Conservation (phyloP, 2,113 vertebrate species). For the Engraulis encrasicolus region DNA sequence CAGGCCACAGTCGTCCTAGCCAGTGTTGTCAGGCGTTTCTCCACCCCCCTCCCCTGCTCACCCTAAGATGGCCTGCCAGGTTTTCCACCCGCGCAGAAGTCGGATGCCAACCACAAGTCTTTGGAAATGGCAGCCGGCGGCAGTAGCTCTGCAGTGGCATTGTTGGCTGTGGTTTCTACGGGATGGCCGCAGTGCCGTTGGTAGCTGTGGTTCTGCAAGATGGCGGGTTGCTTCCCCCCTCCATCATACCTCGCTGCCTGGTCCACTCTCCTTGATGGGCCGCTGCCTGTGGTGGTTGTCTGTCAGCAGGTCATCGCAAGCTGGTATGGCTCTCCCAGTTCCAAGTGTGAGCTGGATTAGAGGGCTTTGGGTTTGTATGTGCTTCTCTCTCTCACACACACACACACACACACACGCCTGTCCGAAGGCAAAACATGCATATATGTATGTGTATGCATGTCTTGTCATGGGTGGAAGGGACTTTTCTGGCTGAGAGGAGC, state of each 20-base stretch:
- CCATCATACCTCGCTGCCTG: background rate
- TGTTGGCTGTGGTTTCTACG: too few relatives aligned
- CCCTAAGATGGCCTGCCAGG: background rate
- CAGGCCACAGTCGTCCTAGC: constrained; percentile 11
- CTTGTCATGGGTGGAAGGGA: background rate
- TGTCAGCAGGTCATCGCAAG: background rate
- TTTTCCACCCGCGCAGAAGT: background rate
- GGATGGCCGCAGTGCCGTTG: background rate
- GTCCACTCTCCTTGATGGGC: background rate
- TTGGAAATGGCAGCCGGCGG: background rate
- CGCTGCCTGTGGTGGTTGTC: background rate
- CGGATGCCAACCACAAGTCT: background rate
- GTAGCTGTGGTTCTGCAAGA: too few relatives aligned
- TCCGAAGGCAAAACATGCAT: background rate
- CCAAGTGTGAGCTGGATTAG: background rate
- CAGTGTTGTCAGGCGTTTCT: background rate
- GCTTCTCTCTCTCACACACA: background rate
- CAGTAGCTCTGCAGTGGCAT: background rate
- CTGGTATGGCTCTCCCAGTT: background rate
- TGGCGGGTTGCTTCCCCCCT: too few relatives aligned
- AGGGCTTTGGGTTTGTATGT: constrained; percentile 15
- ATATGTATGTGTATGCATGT: background rate
- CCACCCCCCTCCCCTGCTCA: background rate
- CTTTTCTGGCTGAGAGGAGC: background rate
- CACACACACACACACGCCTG: background rate